Base-by-base conservation (phyloP, 2,888 invertebrate genomes). In the Lochmaea capreae region DNA sequence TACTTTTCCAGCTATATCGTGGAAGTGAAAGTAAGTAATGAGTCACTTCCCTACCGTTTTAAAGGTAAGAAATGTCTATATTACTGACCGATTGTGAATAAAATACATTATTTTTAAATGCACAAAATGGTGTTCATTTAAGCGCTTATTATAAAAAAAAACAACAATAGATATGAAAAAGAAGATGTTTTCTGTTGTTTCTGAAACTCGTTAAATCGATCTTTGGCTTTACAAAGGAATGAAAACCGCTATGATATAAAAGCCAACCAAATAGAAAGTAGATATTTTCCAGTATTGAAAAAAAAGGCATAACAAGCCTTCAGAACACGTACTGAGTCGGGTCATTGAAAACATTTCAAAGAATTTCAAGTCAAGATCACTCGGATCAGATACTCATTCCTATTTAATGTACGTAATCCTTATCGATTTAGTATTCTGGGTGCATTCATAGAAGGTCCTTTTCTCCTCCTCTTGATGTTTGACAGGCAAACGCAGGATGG, bases 291-390 rank as follows among this genome's bases (percentile, higher is more conserved):
- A 39, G 57, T 11, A 59, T 58, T 22, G n/a, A 42, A 46, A 67
- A 67, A n/a, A 67, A 67, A 67, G 46, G 26, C 59, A 59, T 59
- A 67, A 67, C 67, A 67, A 67, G 65, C 46, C 58, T 59, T 43
- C 46, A 58, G 67, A 66, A 57, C 22, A 58, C 67, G 43, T 14
- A 57, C 10, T 65, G 54, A 71, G 65, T 58, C 58, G 65, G 77
- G 79, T 78, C 79, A 81, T 83, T 82, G 82, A 81, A 81, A 83
- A 82, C 81, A 81, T 82, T 82, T 79, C 77, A 80, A 80, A 68
- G 81, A 80, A 81, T 81, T 83, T 80, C 80, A 78, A 84, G 82
- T 84, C 84, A 84, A 84, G 85, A 84, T 84, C 84, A 83, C 83
- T 84, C 77, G 74, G 62, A 62, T 69, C 58, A 65, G 63, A 75